Evolutionary conservation across 2,888 invertebrate species (phyloP), one percentile per base, ranked within the genome.

Genomic region (Lepeophtheirus nordmannii): DNA sequence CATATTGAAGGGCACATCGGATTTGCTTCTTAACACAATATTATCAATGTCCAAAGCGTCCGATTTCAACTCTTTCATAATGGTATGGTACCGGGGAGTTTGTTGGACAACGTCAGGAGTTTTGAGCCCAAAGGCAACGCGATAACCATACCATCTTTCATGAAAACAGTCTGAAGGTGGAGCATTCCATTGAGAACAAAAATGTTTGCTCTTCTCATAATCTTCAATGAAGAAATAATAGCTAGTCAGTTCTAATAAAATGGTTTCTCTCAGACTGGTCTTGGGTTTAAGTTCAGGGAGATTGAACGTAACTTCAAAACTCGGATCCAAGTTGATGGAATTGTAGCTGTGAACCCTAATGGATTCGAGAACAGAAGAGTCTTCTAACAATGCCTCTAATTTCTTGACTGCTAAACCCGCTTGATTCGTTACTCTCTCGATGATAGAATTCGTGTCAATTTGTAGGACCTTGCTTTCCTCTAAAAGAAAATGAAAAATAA

Each of bases 321-420:
- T 46, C 8, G 53, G 53, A 17, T 46, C 53, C 53, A 46, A 17
- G 53, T 46, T 46, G 53, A 46, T 46, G 53, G 53, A 46, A n/a
- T 14, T n/a, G 17, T n/a, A 46, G 53, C 17, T 17, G 2, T 46
- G 53, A 46, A 46, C 53, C 5, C 53, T 14, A 46, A 46, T 46
- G 53, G 53, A 46, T 17, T 46, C 53, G 5, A 46, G 53, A 17
- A 46, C 53, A 3, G 53, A 46, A 3, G 53, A 46, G 53, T 46
- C 8, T 17, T 46, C 53, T 5, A 46, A 8, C 5, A 46, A 17
- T n/a, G 53, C 14, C 53, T 46, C 53, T 17, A 46, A 17, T 8
- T 46, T 46, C 53, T 46, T 46, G 5, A 46, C 53, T 46, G 53
- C 53, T 8, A 46, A 17, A 1, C 53, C 53, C 5, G 53, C 53